phyloP scores from a whole-genome alignment of 2,888 invertebrate species.

The Leucophenga montana region DNA sequence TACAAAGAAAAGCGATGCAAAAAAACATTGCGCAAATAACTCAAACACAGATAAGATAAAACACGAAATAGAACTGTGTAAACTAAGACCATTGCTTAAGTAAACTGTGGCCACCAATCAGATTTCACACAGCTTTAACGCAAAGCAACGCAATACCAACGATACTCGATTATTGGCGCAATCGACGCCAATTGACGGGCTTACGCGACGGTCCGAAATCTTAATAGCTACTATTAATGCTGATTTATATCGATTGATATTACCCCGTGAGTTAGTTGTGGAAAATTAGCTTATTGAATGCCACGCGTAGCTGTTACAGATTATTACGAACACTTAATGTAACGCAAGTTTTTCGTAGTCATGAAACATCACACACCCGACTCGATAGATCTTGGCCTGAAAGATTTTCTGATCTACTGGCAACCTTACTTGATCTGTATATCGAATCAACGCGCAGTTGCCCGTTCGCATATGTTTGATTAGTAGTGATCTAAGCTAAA shows the following conservation, averaged over 20 bases:
- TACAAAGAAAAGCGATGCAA: constrained; percentile 2
- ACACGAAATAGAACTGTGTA: constrained; percentile 10
- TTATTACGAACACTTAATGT: not conserved
- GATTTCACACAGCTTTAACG: not conserved
- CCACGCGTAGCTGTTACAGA: not conserved
- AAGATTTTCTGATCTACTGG: too few relatives aligned
- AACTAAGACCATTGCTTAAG: constrained; percentile 30
- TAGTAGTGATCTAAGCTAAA: too few relatives aligned
- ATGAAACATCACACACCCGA: not conserved
- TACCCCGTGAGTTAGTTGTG: not conserved
- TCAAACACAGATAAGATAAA: constrained; percentile 30
- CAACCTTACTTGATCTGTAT: too few relatives aligned
- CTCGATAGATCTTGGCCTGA: not conserved
- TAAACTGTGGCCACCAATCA: constrained; percentile 32
- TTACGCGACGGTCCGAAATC: not conserved
- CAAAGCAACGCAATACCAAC: too few relatives aligned
- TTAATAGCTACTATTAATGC: constrained; percentile 25
- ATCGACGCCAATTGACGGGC: too few relatives aligned
- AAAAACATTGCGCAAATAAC: constrained; percentile 9
- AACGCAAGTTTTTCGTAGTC: not conserved
- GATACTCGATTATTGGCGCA: constrained; percentile 8
- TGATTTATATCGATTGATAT: constrained; percentile 23
- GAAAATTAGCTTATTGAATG: constrained; percentile 24
- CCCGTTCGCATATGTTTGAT: too few relatives aligned
- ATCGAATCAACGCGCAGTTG: too few relatives aligned